phyloP scores from a whole-genome alignment of 1,140 invertebrate genomes.

The Drosophila neocordata region DNA sequence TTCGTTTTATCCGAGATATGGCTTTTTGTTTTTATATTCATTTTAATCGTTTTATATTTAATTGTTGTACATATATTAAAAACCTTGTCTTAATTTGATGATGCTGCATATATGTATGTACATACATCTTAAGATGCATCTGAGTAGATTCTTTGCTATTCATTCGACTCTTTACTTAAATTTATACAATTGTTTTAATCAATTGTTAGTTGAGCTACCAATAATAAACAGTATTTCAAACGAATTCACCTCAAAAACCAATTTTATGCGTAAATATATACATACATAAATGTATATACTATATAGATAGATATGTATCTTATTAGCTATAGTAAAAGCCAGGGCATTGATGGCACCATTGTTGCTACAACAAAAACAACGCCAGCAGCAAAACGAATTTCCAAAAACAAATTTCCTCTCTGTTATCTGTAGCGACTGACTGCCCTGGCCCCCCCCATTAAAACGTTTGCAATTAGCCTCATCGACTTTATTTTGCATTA shows the following conservation, averaged over 20 bases:
- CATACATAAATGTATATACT: not conserved
- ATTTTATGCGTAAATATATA: not conserved
- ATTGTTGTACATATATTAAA: too few relatives aligned
- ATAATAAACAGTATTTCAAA: constrained; percentile 8
- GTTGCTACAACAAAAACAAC: constrained; percentile 24
- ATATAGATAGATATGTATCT: constrained; percentile 28
- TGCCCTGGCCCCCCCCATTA: constrained; percentile 41
- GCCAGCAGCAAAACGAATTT: constrained; percentile 32
- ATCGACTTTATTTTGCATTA: constrained; percentile 39
- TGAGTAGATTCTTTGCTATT: too few relatives aligned
- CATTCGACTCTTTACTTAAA: too few relatives aligned
- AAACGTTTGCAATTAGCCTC: constrained; percentile 68
- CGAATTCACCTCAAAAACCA: constrained; percentile 10
- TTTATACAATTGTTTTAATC: too few relatives aligned
- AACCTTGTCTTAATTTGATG: too few relatives aligned
- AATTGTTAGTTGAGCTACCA: not conserved
- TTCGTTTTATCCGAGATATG: too few relatives aligned
- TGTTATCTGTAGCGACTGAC: constrained; percentile 42
- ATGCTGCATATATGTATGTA: too few relatives aligned
- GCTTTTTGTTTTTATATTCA: too few relatives aligned
- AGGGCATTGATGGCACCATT: not conserved
- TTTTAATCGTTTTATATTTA: too few relatives aligned
- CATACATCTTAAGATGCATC: too few relatives aligned
- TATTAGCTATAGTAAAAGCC: constrained; percentile 48
- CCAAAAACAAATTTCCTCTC: constrained; percentile 65